These are phyloP conservation scores for Eupithecia pulchellata DNA, from an alignment of 2,888 invertebrate genomes.

Conservation along the genomic window DNA sequence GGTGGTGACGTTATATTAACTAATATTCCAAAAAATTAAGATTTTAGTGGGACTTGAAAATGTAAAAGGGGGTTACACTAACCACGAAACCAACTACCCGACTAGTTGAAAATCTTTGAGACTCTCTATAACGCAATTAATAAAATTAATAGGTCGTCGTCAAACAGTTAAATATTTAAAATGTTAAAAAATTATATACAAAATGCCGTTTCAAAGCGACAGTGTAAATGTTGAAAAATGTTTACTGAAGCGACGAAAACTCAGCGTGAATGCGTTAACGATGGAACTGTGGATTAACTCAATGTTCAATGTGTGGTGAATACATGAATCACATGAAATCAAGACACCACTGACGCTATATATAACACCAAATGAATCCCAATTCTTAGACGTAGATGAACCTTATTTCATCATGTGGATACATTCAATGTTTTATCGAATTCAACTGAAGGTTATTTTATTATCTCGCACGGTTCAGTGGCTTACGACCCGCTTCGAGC, in stretches of 20 bases:
- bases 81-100: too few species aligned
- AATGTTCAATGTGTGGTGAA: neutral
- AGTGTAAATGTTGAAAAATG: neutral
- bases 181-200: too few species aligned
- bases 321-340: too few species aligned
- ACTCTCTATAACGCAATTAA: too few species aligned
- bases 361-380: neutral
- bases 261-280: neutral
- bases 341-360: too few species aligned
- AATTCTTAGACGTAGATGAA: neutral
- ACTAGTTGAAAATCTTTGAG: too few species aligned
- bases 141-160: too few species aligned
- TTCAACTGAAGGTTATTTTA: conserved; percentile 59
- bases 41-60: too few species aligned
- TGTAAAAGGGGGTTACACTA: too few species aligned
- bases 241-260: neutral
- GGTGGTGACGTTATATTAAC: too few species aligned
- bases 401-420: neutral
- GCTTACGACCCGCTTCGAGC: conserved; percentile 40
- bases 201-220: neutral
- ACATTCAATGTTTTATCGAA: conserved; percentile 29
- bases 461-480: conserved; percentile 51
- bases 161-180: too few species aligned
- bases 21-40: too few species aligned
- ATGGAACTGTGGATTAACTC: neutral